phyloP scores from a whole-genome alignment of 2,888 invertebrate species.

The Hypolimnas misippus region DNA sequence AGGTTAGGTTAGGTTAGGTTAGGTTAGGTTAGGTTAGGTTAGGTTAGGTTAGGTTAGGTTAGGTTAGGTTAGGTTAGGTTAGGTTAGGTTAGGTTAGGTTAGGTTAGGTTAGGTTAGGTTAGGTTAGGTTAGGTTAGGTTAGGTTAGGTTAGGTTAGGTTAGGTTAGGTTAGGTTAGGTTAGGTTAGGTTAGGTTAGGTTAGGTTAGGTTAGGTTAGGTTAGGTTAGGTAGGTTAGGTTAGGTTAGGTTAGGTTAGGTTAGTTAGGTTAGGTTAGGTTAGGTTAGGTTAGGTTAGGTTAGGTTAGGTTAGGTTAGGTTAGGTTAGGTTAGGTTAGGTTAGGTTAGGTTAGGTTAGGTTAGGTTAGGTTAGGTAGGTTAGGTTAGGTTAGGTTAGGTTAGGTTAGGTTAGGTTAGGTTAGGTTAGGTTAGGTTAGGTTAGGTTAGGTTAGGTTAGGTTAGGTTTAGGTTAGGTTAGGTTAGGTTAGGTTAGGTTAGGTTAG shows the following conservation, averaged over 20 bases:
- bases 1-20: slow-evolving; percentile 42
- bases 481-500: no score
- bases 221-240: slow-evolving; percentile 39
- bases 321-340: no score
- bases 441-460: no score
- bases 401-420: no score
- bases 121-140: slow-evolving; percentile 21
- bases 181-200: slow-evolving; percentile 40
- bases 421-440: no score
- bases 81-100: slow-evolving; percentile 35
- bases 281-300: no score
- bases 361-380: no score
- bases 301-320: no score
- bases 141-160: slow-evolving; percentile 19
- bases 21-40: slow-evolving; percentile 37
- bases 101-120: slow-evolving; percentile 39
- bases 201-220: slow-evolving; percentile 39
- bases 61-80: slow-evolving; percentile 36
- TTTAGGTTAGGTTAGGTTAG: no score
- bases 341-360: no score
- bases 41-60: slow-evolving; percentile 35
- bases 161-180: slow-evolving; percentile 39
- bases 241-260: slow-evolving; percentile 41
- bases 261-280: no score
- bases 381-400: no score